Evolutionary conservation across 35 echinoderm and acorn worm genomes (phyloP).

Genomic region (Acanthaster planci): DNA sequence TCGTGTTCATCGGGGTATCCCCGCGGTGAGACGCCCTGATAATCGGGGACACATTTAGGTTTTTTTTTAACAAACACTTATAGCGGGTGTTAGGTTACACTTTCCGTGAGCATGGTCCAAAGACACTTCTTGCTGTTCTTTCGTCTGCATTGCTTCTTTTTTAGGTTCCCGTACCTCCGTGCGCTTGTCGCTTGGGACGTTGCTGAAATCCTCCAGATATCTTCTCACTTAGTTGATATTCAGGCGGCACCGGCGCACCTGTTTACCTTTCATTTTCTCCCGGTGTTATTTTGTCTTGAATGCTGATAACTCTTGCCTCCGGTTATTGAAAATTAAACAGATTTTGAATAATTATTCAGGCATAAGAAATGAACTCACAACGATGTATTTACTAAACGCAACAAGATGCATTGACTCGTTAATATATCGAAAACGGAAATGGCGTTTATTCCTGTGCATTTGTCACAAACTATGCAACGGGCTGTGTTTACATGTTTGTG

Average conservation of each 20-base stretch:
- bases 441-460: too few species aligned
- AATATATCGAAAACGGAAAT: too few species aligned
- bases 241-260: background rate
- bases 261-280: slow-evolving; percentile 12
- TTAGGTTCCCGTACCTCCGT: background rate
- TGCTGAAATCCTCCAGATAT: background rate
- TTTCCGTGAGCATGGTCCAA: background rate
- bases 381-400: too few species aligned
- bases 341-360: background rate
- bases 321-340: background rate
- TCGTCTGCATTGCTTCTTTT: background rate
- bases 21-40: background rate
- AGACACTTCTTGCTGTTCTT: background rate
- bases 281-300: background rate
- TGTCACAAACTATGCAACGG: too few species aligned
- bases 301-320: background rate
- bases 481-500: too few species aligned
- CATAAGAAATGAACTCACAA: too few species aligned
- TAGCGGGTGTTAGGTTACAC: background rate
- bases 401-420: too few species aligned
- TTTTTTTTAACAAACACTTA: background rate
- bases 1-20: background rate
- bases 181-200: background rate
- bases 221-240: background rate
- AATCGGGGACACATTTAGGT: background rate